Base-by-base conservation (phyloP, 2,797 vertebrate species). In the Phaenicophaeus curvirostris region DNA sequence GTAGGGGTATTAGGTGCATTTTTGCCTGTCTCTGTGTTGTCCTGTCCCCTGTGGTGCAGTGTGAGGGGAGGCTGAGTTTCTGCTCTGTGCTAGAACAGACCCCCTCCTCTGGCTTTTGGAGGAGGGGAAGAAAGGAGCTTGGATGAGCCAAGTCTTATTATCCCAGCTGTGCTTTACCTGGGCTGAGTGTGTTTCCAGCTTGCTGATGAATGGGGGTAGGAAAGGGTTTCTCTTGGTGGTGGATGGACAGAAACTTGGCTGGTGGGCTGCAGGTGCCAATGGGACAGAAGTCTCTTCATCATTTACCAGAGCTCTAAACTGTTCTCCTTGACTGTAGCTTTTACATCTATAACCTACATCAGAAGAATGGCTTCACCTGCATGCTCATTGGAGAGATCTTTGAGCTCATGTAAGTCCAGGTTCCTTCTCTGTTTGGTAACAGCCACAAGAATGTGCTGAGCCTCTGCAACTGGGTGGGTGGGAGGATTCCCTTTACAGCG, bases 341-440 rank as follows among this genome's bases (percentile, higher is more conserved):
- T 73, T 89, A 99, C 98, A 97, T 99, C 84, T 99, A 99, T 98
- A 99, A 99, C 95, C 98, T 99, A 90, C 99, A 99, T 94, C 99
- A 99, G 98, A 99, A 99, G 98, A 99, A 99, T 98, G 99, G 99
- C 94, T 99, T 99, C 97, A 99, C 99, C 25, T 99, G 99, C 95
- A 99, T 99, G 99, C 98, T 99, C 78, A 97, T 99, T 31, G 99
- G 99, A 88, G 99, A 99, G 97, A 98, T 99, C 92, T 99, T 99
- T 96, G 99, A 99, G 95, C 98, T 99, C 85, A 98, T 99, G 99
- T 99, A 98, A 98, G 99, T 99, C 97, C 44, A 15, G 41, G 7
- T 39, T 54, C 37, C 27, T 31, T 10, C 25, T 55, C n/a, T 28
- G 21, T 23, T 89, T 53, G 81, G 62, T 16, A 73, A 30, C 67